Evolutionary conservation across 2,113 vertebrate species (phyloP), one percentile per base, ranked within the genome.

Genomic region (Lota lota): DNA sequence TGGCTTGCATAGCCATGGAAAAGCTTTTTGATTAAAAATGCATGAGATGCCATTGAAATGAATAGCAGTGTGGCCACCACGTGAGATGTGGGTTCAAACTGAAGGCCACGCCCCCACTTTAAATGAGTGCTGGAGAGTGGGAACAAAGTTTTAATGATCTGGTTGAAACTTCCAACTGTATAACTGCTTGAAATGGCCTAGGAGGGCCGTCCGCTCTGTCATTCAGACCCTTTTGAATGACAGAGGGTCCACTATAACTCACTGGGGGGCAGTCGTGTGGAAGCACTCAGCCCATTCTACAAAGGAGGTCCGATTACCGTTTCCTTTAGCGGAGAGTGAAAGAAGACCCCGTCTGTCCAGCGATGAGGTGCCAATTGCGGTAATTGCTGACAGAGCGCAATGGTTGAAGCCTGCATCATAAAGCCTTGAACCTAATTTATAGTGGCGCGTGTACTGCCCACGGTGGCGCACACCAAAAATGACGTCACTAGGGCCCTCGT

Each of bases 151-250:
- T 80, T 73, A 80, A 76, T 12, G 64, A 80, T 77, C 53, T 36
- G 22, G 77, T 64, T 57, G 71, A 61, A 53, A 68, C 53, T 67
- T 58, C 67, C 62, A 28, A 78, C 79, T 74, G 71, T 72, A 76
- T 87, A 90, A 90, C 85, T 88, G 87, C 77, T 73, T 84, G 69
- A 82, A 88, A 86, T 56, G 64, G 86, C 84, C 72, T 64, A 33
- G 69, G 73, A 76, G 61, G 80, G 50, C 80, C 79, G 77, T 81
- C 87, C 82, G 84, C 73, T 67, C 33, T 56, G 80, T 67, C 82
- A 80, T 68, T 77, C 75, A 76, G 71, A 61, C 68, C 59, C 72
- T 69, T 81, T 79, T 80, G 72, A 79, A 81, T 82, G 79, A 72
- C 66, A 86, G 80, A 85, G 62, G 66, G 61, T 51, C 72, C 61